Percentiles rank a stretch among this genome's conserved stretches.
These are phyloP conservation scores for Regulus satrapa DNA, from an alignment of 2,113 vertebrate species.

Conservation along the genomic window DNA sequence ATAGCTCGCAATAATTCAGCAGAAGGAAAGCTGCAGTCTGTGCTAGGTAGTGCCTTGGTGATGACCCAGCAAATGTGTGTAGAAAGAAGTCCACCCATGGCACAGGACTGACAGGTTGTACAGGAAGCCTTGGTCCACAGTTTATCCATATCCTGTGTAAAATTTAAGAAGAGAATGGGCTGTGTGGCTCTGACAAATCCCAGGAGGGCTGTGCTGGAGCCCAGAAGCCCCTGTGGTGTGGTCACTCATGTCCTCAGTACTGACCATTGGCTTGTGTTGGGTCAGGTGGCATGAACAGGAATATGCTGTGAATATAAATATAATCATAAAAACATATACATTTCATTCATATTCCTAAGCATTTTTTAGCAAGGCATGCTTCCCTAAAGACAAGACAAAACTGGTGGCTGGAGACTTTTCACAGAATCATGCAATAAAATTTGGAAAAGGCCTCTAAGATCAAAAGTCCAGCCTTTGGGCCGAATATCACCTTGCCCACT, in stretches of 20 bases:
- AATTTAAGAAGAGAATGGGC: not conserved
- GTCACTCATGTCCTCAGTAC: not conserved
- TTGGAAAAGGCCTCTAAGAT: not conserved
- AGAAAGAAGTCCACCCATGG: not conserved
- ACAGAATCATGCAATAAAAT: not conserved
- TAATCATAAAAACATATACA: accelerated
- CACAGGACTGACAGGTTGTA: not conserved
- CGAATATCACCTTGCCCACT: no score
- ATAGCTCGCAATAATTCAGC: not conserved
- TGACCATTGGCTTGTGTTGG: not conserved
- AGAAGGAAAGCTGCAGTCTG: not conserved
- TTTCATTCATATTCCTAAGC: not conserved
- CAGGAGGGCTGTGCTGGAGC: not conserved
- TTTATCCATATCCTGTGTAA: not conserved
- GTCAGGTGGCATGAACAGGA: not conserved
- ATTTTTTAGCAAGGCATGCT: not conserved
- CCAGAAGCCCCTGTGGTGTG: not conserved
- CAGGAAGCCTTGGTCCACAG: not conserved
- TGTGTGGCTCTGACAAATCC: not conserved
- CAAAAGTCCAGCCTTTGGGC: not conserved
- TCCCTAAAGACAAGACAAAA: not conserved
- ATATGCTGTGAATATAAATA: not conserved
- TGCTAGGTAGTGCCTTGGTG: accelerated
- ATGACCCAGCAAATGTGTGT: not conserved
- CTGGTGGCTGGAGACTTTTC: not conserved